A percentile compares a stretch with the other conserved stretches of the same genome.
Conservation (phyloP, 2,888 invertebrate species). For the Cerastoderma edule region DNA sequence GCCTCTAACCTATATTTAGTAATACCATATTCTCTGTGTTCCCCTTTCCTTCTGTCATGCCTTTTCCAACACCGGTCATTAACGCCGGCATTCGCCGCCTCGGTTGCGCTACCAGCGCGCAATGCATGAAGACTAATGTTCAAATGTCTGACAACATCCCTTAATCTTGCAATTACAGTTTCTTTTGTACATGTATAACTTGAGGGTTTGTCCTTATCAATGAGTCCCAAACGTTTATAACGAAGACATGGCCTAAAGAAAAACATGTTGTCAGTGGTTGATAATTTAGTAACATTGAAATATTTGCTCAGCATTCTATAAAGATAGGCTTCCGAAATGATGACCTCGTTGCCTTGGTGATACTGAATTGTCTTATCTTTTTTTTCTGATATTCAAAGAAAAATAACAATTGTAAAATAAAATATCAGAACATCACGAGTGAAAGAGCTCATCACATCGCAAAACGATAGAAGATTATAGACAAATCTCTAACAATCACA, state of each 20-base stretch:
- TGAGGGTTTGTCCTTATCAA: not conserved
- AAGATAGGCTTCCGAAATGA: not conserved
- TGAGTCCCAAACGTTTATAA: not conserved
- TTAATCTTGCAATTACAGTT: constrained; percentile 23
- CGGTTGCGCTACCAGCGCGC: constrained; percentile 48
- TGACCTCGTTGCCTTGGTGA: not conserved
- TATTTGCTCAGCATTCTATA: not conserved
- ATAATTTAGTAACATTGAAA: not conserved
- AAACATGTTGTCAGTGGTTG: not conserved
- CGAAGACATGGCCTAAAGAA: not conserved
- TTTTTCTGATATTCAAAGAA: not conserved
- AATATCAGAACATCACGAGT: constrained; percentile 5
- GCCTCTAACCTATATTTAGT: too few species aligned
- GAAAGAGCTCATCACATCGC: constrained; percentile 14
- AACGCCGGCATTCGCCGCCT: constrained; percentile 46
- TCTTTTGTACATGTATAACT: not conserved
- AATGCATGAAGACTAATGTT: constrained; percentile 51
- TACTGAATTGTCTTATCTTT: not conserved
- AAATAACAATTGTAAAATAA: not conserved
- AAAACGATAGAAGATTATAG: constrained; percentile 40
- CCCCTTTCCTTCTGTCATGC: constrained; percentile 50
- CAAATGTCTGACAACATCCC: constrained; percentile 26
- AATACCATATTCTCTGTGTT: constrained; percentile 48
- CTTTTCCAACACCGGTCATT: constrained; percentile 44
- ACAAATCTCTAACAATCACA: constrained; percentile 41